Evolutionary conservation across 2,113 vertebrate species (phyloP).

Genomic region (Synodontis membranacea): DNA sequence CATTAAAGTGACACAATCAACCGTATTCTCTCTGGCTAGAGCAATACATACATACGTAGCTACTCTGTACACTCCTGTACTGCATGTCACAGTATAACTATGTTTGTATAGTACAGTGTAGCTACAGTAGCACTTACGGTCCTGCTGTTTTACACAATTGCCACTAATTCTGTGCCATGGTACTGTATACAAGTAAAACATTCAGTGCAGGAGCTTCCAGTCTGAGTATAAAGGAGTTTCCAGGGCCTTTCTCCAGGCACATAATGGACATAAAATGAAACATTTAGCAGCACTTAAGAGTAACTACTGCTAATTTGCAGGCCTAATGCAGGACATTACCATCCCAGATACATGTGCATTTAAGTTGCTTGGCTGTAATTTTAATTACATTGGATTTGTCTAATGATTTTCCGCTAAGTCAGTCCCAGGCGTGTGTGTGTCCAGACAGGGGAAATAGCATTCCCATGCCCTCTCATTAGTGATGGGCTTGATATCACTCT

Average conservation of each 20-base stretch:
- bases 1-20: too few relatives aligned
- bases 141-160: constrained; percentile 33
- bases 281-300: constrained; percentile 45
- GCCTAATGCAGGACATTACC: constrained; percentile 65
- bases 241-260: constrained; percentile 16
- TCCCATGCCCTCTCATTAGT: constrained; percentile 45
- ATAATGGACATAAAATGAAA: constrained; percentile 33
- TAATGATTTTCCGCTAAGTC: constrained; percentile 69
- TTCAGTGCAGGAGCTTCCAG: not conserved
- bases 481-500: constrained; percentile 35
- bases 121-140: not conserved
- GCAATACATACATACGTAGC: too few relatives aligned
- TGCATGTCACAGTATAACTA: not conserved
- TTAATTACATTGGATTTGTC: constrained; percentile 73
- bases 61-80: too few relatives aligned
- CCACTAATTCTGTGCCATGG: constrained; percentile 28
- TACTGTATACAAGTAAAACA: constrained; percentile 23
- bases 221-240: constrained; percentile 31
- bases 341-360: constrained; percentile 47
- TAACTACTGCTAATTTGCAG: constrained; percentile 64
- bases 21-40: too few relatives aligned
- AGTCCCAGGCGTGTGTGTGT: constrained; percentile 58
- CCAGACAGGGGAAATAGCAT: constrained; percentile 58
- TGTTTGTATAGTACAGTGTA: not conserved
- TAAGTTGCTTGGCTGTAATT: constrained; percentile 57